A percentile compares a stretch with the other conserved stretches of the same genome.
These are phyloP conservation scores for Copidosoma aretas DNA, from an alignment of 2,888 invertebrate genomes.

Conservation along the genomic window DNA sequence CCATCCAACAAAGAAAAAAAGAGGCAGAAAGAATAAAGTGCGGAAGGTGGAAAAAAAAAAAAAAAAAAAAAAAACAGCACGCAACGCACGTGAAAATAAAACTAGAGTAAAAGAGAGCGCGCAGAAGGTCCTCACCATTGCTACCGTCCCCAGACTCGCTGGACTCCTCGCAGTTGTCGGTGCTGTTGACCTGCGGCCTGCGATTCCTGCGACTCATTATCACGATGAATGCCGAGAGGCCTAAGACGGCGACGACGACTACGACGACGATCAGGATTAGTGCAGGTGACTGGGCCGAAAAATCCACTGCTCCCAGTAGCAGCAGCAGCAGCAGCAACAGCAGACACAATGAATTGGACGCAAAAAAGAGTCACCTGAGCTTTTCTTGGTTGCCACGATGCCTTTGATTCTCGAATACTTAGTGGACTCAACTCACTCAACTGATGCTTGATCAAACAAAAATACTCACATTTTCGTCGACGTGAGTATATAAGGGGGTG, in stretches of 20 bases:
- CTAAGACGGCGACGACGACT: background rate
- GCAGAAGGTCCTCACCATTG: slow-evolving; percentile 18
- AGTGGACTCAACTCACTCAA: too few relatives aligned
- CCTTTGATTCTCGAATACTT: too few relatives aligned
- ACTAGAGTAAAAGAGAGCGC: too few relatives aligned
- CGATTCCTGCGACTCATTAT: slow-evolving; percentile 30
- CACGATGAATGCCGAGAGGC: background rate
- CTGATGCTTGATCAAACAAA: background rate
- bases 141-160: slow-evolving; percentile 75
- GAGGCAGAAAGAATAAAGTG: background rate
- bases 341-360: too few relatives aligned
- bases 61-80: too few relatives aligned
- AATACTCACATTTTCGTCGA: background rate
- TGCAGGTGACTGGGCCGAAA: background rate
- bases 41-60: background rate
- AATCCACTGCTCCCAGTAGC: background rate
- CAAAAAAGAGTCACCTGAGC: too few relatives aligned
- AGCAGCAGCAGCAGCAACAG: too few relatives aligned
- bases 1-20: background rate
- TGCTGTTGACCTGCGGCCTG: slow-evolving; percentile 73
- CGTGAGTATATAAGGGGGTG: too few relatives aligned
- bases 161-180: slow-evolving; percentile 68
- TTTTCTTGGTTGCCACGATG: too few relatives aligned
- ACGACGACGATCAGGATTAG: background rate
- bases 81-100: too few relatives aligned